phyloP scores from a whole-genome alignment of 2,113 vertebrate genomes.

The Oreochromis niloticus region DNA sequence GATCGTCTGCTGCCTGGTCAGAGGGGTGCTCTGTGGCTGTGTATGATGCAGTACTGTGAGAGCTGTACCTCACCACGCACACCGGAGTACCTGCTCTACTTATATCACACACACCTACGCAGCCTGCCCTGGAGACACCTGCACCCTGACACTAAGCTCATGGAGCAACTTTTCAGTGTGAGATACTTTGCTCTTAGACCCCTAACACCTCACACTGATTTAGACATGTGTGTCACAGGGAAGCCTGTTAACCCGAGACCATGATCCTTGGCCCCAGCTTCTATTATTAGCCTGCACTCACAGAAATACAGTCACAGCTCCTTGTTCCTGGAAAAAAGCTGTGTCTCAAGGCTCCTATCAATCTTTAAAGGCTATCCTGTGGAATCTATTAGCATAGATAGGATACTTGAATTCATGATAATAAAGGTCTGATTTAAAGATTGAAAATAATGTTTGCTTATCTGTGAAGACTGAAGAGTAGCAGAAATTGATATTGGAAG shows the following conservation, averaged over 20 bases:
- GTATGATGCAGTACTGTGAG: constrained; percentile 88
- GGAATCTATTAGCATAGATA: background rate
- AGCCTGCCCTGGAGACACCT: constrained; percentile 86
- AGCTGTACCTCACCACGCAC: constrained; percentile 86
- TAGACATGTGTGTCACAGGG: background rate
- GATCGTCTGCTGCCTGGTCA: constrained; percentile 86
- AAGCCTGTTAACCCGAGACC: constrained; percentile 19
- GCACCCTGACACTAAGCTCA: constrained; percentile 86
- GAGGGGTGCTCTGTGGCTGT: constrained; percentile 81
- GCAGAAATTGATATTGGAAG: background rate
- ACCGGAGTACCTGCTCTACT: constrained; percentile 90
- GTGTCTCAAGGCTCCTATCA: background rate
- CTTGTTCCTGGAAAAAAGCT: background rate
- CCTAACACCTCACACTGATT: background rate
- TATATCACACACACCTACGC: constrained; percentile 82
- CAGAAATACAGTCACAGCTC: background rate
- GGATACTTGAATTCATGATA: background rate
- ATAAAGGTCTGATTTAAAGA: background rate
- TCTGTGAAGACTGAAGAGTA: background rate
- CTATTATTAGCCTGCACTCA: constrained; percentile 26
- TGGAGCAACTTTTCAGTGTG: constrained; percentile 96
- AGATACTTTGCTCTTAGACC: constrained; percentile 8
- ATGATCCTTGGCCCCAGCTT: background rate
- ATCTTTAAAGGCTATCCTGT: background rate
- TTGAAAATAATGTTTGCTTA: background rate